Evolutionary conservation across 2,888 invertebrate species (phyloP), one percentile per base, ranked within the genome.

Genomic region (Agrochola litura): DNA sequence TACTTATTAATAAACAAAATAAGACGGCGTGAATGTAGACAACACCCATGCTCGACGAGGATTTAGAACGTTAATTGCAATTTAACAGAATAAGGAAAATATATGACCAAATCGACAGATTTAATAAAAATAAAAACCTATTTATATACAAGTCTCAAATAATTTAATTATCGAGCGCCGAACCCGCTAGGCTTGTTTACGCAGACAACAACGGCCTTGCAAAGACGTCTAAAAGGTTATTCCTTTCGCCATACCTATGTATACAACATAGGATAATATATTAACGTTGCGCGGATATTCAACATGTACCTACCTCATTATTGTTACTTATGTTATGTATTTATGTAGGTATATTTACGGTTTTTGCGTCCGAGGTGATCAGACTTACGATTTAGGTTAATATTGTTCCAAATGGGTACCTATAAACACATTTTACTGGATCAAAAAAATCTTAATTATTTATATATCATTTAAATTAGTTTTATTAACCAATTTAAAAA

Each of bases 181-280:
- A 90, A 89, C 88, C 86, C 77, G 89, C 84, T 84, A 88, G 87
- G 86, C 87, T 89, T 89, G 89, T 89, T 90, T 89, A 90, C 89
- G 89, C 89, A 85, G 87, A 83, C 86, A 89, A 90, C 92, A 91
- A 91, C 94, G 93, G 92, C 94, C 93, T 93, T 94, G 93, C 91
- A 93, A 93, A 93, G 93, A 91, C 92, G 92, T 91, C 89, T 89
- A 89, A 92, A 91, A 92, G 91, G 92, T 92, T 91, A 91, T 91
- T 90, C 93, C 93, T 93, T 93, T 93, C 93, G 92, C 93, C 90
- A 90, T 91, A 86, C 86, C 84, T 88, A 78, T 83, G 67, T 60
- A 76, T 80, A 77, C 80, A 77, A 60, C 70, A 66, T 77, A 81
- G 63, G 72, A 75, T 70, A 76, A 79, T 81, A 82, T 74, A 82